Evolutionary conservation across 2,797 vertebrate species (phyloP), one percentile per base, ranked within the genome.

Genomic region (Lithobates sylvaticus): DNA sequence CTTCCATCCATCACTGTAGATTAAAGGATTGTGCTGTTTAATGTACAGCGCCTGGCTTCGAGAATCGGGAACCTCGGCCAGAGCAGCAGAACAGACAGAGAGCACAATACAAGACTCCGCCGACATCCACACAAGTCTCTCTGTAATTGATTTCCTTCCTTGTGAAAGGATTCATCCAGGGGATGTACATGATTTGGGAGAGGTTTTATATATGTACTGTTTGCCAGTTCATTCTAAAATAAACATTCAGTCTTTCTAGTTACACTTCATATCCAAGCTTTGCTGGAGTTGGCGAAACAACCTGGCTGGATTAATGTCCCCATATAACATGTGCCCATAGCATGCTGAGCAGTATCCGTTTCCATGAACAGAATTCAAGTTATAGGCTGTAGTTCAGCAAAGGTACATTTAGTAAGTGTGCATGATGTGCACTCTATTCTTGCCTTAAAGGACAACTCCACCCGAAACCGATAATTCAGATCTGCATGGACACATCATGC

Each of bases 11-110:
- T 80, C 78, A 70, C 68, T 21, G 15, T 65, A 58, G 50, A 39
- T 71, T 71, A 61, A 71, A 80, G 64, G 61, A 72, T 61, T 81
- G 70, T 81, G 32, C 65, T 80, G 78, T 80, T 70, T 70, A 69
- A 69, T 80, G 42, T 70, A 44, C 47, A 50, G 23, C 23, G 5
- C 47, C 34, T 80, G 78, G 77, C 77, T 29, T 23, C 16, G 67
- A 50, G 5, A 70, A 69, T 50, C 0, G 15, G 68, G 26, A 80
- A 54, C 10, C 21, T 6, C 1, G 44, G 44, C 76, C 76, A 42
- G 61, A 16, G 10, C 32, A 29, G 32, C 4, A 68, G 76, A 78
- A 39, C 34, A 68, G 27, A 36, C 75, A n/a, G 74, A 6, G 64
- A 50, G 10, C 26, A 74, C 72, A 75, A 47, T 50, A 29, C 10